A percentile compares a stretch with the other conserved stretches of the same genome.
Conservation (phyloP, 2,113 vertebrate species). For the Hyaena hyaena region DNA sequence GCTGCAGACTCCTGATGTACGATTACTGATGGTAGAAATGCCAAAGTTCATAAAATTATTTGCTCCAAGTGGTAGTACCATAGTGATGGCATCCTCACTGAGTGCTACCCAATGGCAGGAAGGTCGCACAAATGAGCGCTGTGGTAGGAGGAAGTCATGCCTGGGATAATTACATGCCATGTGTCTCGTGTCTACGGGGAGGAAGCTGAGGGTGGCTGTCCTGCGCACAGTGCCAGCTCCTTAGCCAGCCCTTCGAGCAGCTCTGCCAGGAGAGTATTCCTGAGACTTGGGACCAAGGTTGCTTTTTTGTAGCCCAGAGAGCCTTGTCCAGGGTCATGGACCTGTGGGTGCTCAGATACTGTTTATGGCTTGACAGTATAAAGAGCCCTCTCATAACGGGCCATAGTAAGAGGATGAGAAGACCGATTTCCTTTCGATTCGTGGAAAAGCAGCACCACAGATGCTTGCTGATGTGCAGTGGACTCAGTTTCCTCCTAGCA, state of each 20-base stretch:
- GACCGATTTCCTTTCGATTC: not conserved
- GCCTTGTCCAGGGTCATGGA: not conserved
- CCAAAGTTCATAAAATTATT: not conserved
- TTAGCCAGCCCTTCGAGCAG: not conserved
- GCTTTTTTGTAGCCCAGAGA: not conserved
- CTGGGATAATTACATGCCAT: fast-evolving
- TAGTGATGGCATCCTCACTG: not conserved
- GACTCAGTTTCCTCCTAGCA: not conserved
- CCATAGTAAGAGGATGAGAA: not conserved
- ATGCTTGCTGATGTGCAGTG: too few relatives aligned
- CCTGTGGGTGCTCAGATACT: not conserved
- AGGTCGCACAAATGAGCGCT: not conserved
- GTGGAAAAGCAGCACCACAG: not conserved
- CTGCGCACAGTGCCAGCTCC: not conserved
- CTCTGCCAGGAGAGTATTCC: not conserved
- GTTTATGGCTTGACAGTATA: not conserved
- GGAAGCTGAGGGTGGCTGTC: too few relatives aligned
- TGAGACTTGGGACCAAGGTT: not conserved
- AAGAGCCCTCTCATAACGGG: not conserved
- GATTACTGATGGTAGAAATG: not conserved
- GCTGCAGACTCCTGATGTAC: fast-evolving
- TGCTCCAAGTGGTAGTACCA: not conserved
- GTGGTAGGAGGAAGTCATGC: not conserved
- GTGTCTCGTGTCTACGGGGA: not conserved
- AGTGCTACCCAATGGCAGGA: not conserved